Evolutionary conservation across 2,888 invertebrate species (phyloP).

Genomic region (Harpagoxenus sublaevis): DNA sequence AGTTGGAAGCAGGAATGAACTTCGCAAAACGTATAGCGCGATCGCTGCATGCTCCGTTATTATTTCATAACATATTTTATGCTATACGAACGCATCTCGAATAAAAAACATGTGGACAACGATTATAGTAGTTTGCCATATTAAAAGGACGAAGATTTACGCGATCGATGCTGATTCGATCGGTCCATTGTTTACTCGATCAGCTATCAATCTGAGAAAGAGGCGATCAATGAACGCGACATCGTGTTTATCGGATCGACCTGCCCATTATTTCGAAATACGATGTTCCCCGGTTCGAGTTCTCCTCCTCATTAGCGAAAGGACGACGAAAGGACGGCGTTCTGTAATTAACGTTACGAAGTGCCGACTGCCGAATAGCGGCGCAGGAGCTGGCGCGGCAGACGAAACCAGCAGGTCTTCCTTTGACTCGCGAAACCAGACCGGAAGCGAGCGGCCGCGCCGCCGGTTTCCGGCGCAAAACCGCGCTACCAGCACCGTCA

Average conservation of each 20-base stretch:
- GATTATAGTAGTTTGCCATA: not conserved
- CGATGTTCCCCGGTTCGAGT: constrained; percentile 33
- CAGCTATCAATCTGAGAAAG: constrained; percentile 9
- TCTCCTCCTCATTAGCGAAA: constrained; percentile 50
- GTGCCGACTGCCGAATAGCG: constrained; percentile 62
- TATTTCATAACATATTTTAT: constrained; percentile 1
- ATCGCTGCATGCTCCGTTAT: not conserved
- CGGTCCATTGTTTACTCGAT: not conserved
- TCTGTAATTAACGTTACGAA: constrained; percentile 73
- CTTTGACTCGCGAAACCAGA: constrained; percentile 75
- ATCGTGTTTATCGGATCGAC: not conserved
- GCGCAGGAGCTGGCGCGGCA: constrained; percentile 60
- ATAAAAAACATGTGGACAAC: not conserved
- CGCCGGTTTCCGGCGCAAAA: constrained; percentile 71
- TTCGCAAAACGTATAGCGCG: not conserved
- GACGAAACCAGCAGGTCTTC: constrained; percentile 70
- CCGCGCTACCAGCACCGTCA: constrained; percentile 68
- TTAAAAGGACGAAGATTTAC: not conserved
- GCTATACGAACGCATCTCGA: not conserved
- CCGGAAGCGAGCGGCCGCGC: constrained; percentile 75
- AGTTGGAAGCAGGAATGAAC: not conserved
- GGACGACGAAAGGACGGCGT: constrained; percentile 32
- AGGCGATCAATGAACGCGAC: constrained; percentile 12
- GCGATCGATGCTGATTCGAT: not conserved
- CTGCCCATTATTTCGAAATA: constrained; percentile 5